Evolutionary conservation across 92 coral and sea anemone genomes (phyloP), one percentile per base, ranked within the genome.

Genomic region (Montipora capitata): DNA sequence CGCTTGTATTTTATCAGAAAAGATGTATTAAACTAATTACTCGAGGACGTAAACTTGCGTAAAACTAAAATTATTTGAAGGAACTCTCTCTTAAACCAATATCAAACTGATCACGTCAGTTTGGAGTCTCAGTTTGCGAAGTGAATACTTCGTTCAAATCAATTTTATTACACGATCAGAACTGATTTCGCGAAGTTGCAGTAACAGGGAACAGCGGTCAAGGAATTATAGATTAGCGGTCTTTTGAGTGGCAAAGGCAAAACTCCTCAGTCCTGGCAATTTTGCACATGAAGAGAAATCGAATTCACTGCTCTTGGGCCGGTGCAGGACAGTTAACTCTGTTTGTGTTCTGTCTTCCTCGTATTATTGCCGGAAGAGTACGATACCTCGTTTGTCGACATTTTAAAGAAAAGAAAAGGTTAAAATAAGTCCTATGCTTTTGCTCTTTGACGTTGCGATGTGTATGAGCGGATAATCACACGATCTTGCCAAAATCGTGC

Each of bases 261-360:
- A 27, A 27, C 35, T 27, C 35, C 35, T 27, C 35, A 27, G 35
- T 27, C 35, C 35, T 27, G 35, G 35, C 35, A 27, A 27, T 27
- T 27, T 27, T 27, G 35, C 35, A 27, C 35, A 27, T 27, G 35
- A 27, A 27, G 35, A 27, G 35, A 27, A 27, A 27, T 27, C 35
- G 35, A 27, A 27, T 27, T 27, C 35, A 27, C 35, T 27, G 35
- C 35, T 27, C 35, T 27, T 27, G 35, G 35, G 35, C 35, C 35
- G 35, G 35, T 27, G 35, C 35, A 10, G 63, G 73, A 79, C 82
- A 39, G 70, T 80, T 80, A 65, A 44, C 7, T 68, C 85, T 81
- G 77, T 81, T 81, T 68, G 41, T 81, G 77, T 68, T 81, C 10
- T 81, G 76, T 52, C 85, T 76, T 43, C 18, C 73, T 68, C 85